Evolutionary conservation across 2,888 invertebrate species (phyloP).

Genomic region (Drosophila colorata): DNA sequence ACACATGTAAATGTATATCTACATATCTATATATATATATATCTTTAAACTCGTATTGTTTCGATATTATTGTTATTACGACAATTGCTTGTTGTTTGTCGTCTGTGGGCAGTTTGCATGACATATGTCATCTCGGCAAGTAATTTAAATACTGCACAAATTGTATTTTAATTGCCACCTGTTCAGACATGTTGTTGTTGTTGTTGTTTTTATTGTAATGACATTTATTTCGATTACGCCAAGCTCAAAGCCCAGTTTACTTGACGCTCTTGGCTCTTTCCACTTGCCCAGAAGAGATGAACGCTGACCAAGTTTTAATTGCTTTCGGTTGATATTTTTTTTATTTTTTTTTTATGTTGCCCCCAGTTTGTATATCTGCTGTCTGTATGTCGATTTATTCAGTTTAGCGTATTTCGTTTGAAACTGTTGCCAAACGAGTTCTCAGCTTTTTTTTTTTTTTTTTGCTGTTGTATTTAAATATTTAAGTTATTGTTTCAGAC

Average conservation of each 20-base stretch:
- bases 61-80: conserved; percentile 38
- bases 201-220: conserved; percentile 36
- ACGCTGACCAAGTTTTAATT: conserved; percentile 53
- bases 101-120: conserved; percentile 58
- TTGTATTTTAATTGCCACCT: conserved; percentile 62
- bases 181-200: conserved; percentile 31
- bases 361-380: not conserved
- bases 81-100: conserved; percentile 41
- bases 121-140: conserved; percentile 61
- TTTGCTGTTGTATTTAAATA: conserved; percentile 7
- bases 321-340: conserved; percentile 35
- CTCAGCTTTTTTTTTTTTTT: conserved; percentile 2
- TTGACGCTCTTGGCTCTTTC: conserved; percentile 16
- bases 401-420: conserved; percentile 10
- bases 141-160: conserved; percentile 61
- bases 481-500: conserved; percentile 13
- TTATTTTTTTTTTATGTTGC: not conserved
- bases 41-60: conserved; percentile 33
- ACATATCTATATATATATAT: not conserved
- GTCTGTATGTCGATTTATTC: conserved; percentile 6
- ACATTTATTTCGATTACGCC: conserved; percentile 45
- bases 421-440: conserved; percentile 42
- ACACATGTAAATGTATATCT: not conserved
- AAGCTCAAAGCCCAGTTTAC: conserved; percentile 35
- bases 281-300: conserved; percentile 29